Evolutionary conservation across 2,797 vertebrate genomes (phyloP), one percentile per base, ranked within the genome.

Genomic region (Australoheros facetus): DNA sequence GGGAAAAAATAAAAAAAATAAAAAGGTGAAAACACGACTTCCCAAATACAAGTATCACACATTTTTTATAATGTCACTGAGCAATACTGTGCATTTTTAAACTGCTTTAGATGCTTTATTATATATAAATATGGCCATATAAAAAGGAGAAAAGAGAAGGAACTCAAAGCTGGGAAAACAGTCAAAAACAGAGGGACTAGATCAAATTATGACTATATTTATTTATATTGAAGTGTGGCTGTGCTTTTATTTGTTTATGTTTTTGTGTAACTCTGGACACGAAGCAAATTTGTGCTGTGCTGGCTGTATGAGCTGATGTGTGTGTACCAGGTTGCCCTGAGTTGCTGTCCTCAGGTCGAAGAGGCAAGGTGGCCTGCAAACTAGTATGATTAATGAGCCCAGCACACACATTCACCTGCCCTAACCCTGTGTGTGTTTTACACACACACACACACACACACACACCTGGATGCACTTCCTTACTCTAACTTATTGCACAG

Each of bases 321-420:
- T 71, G 70, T 32, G 58, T 19, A 72, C 39, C 28, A 37, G 56
- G 51, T 54, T 72, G 79, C 79, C 66, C 76, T 73, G 73, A 82
- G 57, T 86, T 83, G 89, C 87, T 89, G 82, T 84, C 64, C 82
- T 66, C 71, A 75, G 88, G 91, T 93, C 88, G 89, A 81, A 85
- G 84, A 86, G 79, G 51, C 84, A 84, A 88, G 77, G 88, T 91
- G 79, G 82, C 85, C 84, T 60, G 79, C 56, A 90, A 88, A 90
- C 85, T 45, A 71, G 78, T 75, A 79, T 93, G 92, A 94, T 93
- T 93, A 92, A 94, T 93, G 91, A 90, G 78, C 17, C 73, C 42
- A 57, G 77, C 72, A 82, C 73, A 85, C 78, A 78, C 75, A 72
- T 54, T 66, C 73, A 71, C 73, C 55, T 74, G 73, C 78, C 53